Evolutionary conservation across 2,888 invertebrate genomes (phyloP).

Genomic region (Tipula lateralis): DNA sequence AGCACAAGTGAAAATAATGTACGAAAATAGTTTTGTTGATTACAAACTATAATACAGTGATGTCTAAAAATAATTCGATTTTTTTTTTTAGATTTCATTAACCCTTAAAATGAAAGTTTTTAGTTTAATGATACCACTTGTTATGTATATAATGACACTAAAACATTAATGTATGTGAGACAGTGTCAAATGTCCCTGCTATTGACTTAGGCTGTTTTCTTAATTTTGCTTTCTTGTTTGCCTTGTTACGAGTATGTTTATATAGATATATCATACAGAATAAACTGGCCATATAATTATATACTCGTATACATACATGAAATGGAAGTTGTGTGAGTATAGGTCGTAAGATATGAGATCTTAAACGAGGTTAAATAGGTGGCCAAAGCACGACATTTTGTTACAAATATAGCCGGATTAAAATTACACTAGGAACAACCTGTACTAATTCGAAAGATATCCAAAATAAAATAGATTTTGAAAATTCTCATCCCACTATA

Average conservation of each 20-base stretch:
- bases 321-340: too few species aligned
- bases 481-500: too few species aligned
- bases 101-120: neutral
- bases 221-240: neutral
- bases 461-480: too few species aligned
- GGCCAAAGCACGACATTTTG: too few species aligned
- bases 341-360: too few species aligned
- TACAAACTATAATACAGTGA: neutral
- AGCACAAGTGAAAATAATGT: neutral
- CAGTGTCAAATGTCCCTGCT: neutral
- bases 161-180: neutral
- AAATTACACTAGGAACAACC: too few species aligned
- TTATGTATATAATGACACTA: neutral
- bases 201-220: neutral
- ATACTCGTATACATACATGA: neutral
- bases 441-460: too few species aligned
- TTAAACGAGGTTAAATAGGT: too few species aligned
- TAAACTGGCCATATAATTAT: too few species aligned
- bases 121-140: slow-evolving; percentile 5
- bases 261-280: neutral
- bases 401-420: too few species aligned
- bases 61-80: neutral
- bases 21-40: neutral
- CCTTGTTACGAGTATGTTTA: neutral
- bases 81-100: neutral